A percentile compares a stretch with the other conserved stretches of the same genome.
Evolutionary conservation across 1,140 invertebrate genomes (phyloP).

Genomic region (Saccostrea echinata): DNA sequence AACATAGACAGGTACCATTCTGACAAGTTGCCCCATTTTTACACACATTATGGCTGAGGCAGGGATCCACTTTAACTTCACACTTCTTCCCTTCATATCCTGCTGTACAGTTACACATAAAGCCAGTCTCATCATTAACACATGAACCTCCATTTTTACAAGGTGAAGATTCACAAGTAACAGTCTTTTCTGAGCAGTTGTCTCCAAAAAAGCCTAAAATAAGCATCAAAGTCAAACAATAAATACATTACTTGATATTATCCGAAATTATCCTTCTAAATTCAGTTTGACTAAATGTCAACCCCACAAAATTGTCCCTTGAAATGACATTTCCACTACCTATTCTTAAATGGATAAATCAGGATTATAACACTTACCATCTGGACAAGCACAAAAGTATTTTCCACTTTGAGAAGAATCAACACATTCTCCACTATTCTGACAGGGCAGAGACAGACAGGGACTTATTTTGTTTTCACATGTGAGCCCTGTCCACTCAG

Average conservation of each 20-base stretch:
- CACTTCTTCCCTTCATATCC: slow-evolving; percentile 62
- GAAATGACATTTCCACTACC: not conserved
- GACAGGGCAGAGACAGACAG: slow-evolving; percentile 65
- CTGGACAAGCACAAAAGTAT: slow-evolving; percentile 61
- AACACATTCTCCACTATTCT: slow-evolving; percentile 67
- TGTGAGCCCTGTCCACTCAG: slow-evolving; percentile 57
- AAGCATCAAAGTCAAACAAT: not conserved
- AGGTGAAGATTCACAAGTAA: slow-evolving; percentile 66
- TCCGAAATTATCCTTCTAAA: not conserved
- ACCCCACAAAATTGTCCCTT: too few species aligned
- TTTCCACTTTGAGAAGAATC: slow-evolving; percentile 74
- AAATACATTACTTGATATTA: not conserved
- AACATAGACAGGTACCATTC: slow-evolving; percentile 95
- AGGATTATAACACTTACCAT: slow-evolving; percentile 48
- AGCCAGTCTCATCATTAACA: slow-evolving; percentile 58
- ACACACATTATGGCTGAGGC: slow-evolving; percentile 77
- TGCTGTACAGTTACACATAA: slow-evolving; percentile 59
- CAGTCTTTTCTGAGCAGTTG: slow-evolving; percentile 68
- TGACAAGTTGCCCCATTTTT: slow-evolving; percentile 93
- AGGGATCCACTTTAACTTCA: slow-evolving; percentile 89
- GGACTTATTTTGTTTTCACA: slow-evolving; percentile 64
- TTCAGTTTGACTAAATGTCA: not conserved
- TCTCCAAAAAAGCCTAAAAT: slow-evolving; percentile 72
- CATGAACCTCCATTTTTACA: slow-evolving; percentile 73
- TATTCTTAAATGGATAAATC: not conserved